These are phyloP conservation scores for Elachura formosa DNA, from an alignment of 2,113 vertebrate species.

Conservation along the genomic window DNA sequence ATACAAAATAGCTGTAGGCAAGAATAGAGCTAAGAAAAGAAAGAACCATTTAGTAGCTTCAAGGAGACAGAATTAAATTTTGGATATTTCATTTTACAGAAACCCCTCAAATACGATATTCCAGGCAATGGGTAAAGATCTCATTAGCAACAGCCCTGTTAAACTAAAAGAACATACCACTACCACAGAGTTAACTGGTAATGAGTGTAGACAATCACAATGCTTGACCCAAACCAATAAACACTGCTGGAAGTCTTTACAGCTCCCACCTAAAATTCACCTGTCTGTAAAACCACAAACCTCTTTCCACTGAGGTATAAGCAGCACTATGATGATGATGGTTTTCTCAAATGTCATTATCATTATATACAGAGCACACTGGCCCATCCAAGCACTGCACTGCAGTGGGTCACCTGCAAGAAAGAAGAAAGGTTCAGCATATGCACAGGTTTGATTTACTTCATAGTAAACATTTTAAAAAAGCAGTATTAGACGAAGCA, in stretches of 20 bases:
- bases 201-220: neutral
- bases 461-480: neutral
- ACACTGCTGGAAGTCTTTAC: neutral
- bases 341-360: constrained; percentile 98
- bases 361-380: constrained; percentile 94
- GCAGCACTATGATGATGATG: constrained; percentile 91
- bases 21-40: neutral
- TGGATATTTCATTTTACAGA: neutral
- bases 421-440: neutral
- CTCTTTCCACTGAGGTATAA: constrained; percentile 97
- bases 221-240: neutral
- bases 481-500: neutral
- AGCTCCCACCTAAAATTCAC: neutral
- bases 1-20: neutral
- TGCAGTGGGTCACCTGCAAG: constrained; percentile 88
- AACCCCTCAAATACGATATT: neutral
- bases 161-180: neutral
- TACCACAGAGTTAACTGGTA: neutral
- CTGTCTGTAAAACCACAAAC: constrained; percentile 64
- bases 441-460: neutral
- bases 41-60: neutral
- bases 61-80: neutral
- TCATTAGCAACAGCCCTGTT: neutral
- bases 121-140: neutral
- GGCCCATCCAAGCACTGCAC: constrained; percentile 91